Evolutionary conservation across 2,797 vertebrate genomes (phyloP).

Genomic region (Aotus griseimembra): DNA sequence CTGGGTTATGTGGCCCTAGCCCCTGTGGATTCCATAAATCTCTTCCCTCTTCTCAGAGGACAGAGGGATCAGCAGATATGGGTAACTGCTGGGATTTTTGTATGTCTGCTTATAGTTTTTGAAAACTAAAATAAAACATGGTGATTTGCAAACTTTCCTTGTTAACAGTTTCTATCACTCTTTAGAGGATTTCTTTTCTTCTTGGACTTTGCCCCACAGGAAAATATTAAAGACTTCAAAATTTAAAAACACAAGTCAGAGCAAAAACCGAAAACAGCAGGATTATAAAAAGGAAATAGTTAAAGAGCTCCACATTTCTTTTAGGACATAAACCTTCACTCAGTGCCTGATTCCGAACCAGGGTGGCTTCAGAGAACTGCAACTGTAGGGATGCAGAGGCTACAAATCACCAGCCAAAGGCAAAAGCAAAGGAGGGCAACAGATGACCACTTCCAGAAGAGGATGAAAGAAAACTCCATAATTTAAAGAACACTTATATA

Average conservation of each 20-base stretch:
- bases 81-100: background rate
- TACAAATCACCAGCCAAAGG: background rate
- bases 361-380: background rate
- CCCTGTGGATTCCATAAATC: slow-evolving; percentile 80
- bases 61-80: background rate
- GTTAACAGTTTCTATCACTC: slow-evolving; percentile 6
- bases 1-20: slow-evolving; percentile 79
- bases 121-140: slow-evolving; percentile 59
- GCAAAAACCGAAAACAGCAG: slow-evolving; percentile 30
- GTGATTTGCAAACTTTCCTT: slow-evolving; percentile 44
- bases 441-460: background rate
- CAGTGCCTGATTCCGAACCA: background rate
- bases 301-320: background rate
- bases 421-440: background rate
- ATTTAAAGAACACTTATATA: background rate
- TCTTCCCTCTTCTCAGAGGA: slow-evolving; percentile 73
- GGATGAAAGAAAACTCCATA: background rate
- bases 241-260: background rate
- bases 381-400: background rate
- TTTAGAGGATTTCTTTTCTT: slow-evolving; percentile 25
- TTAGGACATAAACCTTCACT: background rate
- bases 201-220: background rate
- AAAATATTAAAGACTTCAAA: slow-evolving; percentile 57
- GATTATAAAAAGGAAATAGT: slow-evolving; percentile 47
- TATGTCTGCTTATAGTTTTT: slow-evolving; percentile 33